These are phyloP conservation scores for Eulacestoma nigropectus DNA, from an alignment of 2,113 vertebrate genomes.

Conservation along the genomic window DNA sequence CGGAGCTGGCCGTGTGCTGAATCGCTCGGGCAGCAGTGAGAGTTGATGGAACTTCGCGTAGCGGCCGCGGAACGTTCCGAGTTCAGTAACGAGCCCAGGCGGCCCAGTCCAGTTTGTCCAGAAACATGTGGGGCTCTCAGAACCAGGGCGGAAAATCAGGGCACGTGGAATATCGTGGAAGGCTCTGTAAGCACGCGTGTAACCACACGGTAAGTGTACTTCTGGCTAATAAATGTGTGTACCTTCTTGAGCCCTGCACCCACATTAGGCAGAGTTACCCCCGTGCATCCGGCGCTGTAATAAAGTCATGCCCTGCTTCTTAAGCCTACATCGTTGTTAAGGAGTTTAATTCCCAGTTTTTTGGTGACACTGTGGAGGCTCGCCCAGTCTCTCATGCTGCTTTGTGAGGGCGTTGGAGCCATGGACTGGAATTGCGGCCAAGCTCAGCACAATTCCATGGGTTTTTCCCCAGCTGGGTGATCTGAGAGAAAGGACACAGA, in stretches of 20 bases:
- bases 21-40: neutral
- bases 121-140: neutral
- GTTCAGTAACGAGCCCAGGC: no score
- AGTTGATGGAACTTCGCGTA: rapidly evolving
- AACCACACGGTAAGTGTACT: neutral
- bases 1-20: neutral
- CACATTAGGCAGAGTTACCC: no score
- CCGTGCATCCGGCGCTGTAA: neutral
- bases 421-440: rapidly evolving
- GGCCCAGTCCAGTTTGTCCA: neutral
- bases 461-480: neutral
- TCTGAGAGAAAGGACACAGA: neutral
- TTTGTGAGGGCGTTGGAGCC: rapidly evolving
- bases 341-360: neutral
- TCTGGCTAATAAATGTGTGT: no score
- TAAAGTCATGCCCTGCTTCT: no score
- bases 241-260: no score
- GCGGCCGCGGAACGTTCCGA: neutral
- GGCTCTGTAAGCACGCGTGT: no score
- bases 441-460: rapidly evolving
- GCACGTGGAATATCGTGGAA: neutral
- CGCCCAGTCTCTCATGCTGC: rapidly evolving
- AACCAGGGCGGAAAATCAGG: no score
- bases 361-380: neutral
- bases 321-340: no score